Conservation (phyloP, 2,888 invertebrate genomes). For the Caenorhabditis sinica region DNA sequence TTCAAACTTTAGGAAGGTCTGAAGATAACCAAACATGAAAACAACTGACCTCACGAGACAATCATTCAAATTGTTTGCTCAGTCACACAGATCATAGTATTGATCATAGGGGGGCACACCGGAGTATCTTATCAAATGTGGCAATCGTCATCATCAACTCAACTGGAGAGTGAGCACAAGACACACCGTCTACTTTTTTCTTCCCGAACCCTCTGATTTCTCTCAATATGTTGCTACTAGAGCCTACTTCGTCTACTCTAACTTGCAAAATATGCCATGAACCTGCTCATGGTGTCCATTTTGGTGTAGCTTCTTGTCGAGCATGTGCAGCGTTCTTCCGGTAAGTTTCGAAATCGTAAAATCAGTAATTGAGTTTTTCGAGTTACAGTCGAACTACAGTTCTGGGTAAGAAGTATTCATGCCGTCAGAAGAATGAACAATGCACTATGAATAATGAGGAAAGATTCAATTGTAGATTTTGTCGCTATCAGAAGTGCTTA, state of each 20-base stretch:
- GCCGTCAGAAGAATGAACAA: conserved; percentile 61
- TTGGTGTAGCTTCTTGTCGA: conserved; percentile 69
- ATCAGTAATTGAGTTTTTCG: not conserved
- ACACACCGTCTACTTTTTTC: conserved; percentile 43
- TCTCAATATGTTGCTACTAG: conserved; percentile 28
- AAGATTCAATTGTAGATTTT: conserved; percentile 62
- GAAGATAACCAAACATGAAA: not conserved
- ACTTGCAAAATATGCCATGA: conserved; percentile 64
- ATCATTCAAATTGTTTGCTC: conserved; percentile 38
- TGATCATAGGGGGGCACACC: conserved; percentile 41
- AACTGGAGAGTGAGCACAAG: conserved; percentile 56
- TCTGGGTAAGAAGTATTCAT: conserved; percentile 62
- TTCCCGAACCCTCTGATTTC: too few relatives aligned
- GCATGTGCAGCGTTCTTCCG: conserved; percentile 73
- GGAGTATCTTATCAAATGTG: conserved; percentile 63
- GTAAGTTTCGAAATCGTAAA: conserved; percentile 26
- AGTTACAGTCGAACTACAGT: conserved; percentile 65
- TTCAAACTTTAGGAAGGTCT: not conserved
- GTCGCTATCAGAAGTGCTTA: conserved; percentile 69
- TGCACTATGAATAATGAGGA: conserved; percentile 61
- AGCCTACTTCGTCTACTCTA: conserved; percentile 38
- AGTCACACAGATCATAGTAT: conserved; percentile 56
- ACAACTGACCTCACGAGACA: conserved; percentile 13
- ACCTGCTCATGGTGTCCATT: conserved; percentile 69
- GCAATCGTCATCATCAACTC: conserved; percentile 36